A percentile compares a stretch with the other conserved stretches of the same genome.
These are phyloP conservation scores for Caenorhabditis sinica DNA, from an alignment of 2,888 invertebrate genomes.

Conservation along the genomic window DNA sequence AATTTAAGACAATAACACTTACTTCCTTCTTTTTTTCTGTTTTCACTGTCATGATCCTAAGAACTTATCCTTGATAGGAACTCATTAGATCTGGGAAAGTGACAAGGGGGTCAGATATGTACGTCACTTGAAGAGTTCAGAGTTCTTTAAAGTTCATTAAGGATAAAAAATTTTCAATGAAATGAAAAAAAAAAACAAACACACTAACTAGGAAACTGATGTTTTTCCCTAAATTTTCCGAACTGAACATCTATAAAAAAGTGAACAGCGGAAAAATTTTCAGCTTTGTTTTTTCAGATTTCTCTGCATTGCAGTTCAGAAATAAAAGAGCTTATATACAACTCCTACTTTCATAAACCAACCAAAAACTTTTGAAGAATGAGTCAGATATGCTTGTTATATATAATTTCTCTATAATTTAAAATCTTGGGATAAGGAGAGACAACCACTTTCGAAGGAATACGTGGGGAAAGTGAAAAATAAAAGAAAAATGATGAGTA, in stretches of 20 bases:
- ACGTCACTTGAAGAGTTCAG: conserved; percentile 16
- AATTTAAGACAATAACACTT: conserved; percentile 23
- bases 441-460: no score
- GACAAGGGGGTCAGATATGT: conserved; percentile 17
- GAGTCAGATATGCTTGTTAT: no score
- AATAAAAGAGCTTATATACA: no score
- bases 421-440: no score
- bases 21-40: neutral
- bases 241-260: conserved; percentile 3
- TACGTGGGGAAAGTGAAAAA: no score
- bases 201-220: neutral
- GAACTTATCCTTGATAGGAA: conserved; percentile 1
- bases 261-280: neutral
- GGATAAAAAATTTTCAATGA: neutral
- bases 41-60: neutral
- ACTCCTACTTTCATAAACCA: no score
- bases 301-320: no score
- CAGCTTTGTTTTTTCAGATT: no score
- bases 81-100: conserved; percentile 14
- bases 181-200: neutral
- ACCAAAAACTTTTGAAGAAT: no score
- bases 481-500: no score
- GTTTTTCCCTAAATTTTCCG: neutral
- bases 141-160: conserved; percentile 2
- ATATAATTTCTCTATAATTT: no score